phyloP scores from a whole-genome alignment of 2,888 invertebrate species.

The Tetragnatha montana region DNA sequence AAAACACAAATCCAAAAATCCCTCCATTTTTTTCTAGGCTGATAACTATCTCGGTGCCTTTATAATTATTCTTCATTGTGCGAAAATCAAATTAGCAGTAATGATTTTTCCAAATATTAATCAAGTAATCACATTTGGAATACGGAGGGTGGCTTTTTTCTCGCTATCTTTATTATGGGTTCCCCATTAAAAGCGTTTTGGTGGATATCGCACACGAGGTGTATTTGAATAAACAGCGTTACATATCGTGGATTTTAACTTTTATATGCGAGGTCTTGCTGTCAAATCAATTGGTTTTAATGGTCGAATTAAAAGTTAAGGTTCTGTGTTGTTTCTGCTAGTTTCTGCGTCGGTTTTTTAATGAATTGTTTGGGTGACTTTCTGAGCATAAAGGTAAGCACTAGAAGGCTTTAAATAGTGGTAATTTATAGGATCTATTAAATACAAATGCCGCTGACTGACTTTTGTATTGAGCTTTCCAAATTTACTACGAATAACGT shows the following conservation, averaged over 20 bases:
- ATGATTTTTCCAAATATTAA: conserved; percentile 50
- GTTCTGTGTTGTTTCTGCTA: neutral
- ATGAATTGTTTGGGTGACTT: too few species aligned
- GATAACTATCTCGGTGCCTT: conserved; percentile 30
- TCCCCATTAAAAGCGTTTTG: neutral
- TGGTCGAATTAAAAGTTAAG: neutral
- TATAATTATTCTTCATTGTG: conserved; percentile 46
- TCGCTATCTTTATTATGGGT: neutral
- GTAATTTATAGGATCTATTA: too few species aligned
- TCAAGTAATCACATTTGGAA: conserved; percentile 40
- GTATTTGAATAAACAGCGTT: neutral
- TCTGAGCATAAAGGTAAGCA: too few species aligned
- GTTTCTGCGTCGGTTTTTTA: too few species aligned
- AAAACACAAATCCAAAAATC: conserved; percentile 51
- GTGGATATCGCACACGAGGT: neutral
- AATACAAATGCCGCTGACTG: too few species aligned
- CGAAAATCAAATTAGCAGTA: conserved; percentile 56
- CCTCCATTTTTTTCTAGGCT: conserved; percentile 7
- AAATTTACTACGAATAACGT: too few species aligned
- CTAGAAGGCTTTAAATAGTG: too few species aligned
- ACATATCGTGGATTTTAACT: neutral
- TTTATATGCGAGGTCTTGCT: neutral
- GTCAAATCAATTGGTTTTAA: neutral
- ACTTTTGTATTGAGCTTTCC: too few species aligned
- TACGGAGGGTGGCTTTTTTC: conserved; percentile 1